A percentile compares a stretch with the other conserved stretches of the same genome.
Conservation (phyloP, 35 echinoderm and acorn worm genomes). For the Patiria miniata region DNA sequence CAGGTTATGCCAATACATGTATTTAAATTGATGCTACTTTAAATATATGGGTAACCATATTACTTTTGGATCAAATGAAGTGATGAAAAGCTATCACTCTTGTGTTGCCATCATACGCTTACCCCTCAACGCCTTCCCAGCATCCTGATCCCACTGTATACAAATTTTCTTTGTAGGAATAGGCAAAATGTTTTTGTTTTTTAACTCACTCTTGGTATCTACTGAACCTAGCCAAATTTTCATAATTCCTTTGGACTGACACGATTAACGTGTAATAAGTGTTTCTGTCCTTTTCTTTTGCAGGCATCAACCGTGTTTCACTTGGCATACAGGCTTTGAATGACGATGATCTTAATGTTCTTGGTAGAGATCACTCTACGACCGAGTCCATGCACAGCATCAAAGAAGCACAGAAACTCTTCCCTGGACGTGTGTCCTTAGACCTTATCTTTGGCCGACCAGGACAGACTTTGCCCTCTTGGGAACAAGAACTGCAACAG, state of each 20-base stretch:
- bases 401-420: slow-evolving; percentile 62
- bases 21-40: not conserved
- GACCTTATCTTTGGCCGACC: slow-evolving; percentile 95
- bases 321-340: slow-evolving; percentile 81
- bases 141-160: no score
- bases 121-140: no score
- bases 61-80: no score
- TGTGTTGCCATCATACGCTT: no score
- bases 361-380: slow-evolving; percentile 76
- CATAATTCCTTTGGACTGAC: no score
- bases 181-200: no score
- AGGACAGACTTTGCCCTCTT: slow-evolving; percentile 60
- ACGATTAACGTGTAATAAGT: not conserved
- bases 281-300: not conserved
- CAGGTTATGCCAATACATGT: slow-evolving; percentile 42
- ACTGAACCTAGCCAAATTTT: no score
- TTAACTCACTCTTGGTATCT: no score
- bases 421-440: slow-evolving; percentile 71
- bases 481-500: slow-evolving; percentile 67
- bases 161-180: no score
- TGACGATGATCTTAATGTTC: slow-evolving; percentile 47
- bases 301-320: slow-evolving; percentile 91
- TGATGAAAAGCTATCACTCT: no score
- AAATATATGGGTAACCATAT: no score
- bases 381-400: slow-evolving; percentile 56